Conservation (phyloP, 2,888 invertebrate genomes). For the Cabera pusaria region DNA sequence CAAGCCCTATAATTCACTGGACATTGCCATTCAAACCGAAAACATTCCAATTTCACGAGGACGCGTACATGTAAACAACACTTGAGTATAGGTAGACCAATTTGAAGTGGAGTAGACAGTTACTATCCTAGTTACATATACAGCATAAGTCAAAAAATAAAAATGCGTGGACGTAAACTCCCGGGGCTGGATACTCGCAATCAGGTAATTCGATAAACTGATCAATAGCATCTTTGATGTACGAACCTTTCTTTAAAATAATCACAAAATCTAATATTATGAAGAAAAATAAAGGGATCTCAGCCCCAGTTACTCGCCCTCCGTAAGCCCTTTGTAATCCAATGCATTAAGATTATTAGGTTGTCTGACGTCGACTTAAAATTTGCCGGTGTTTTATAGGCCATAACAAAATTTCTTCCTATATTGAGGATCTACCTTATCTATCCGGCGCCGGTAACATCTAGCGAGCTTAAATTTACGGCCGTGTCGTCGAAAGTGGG, state of each 20-base stretch:
- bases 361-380: constrained; percentile 61
- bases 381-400: constrained; percentile 49
- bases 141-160: not conserved
- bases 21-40: no score
- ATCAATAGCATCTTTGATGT: constrained; percentile 55
- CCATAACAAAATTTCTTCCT: constrained; percentile 21
- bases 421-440: constrained; percentile 13
- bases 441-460: constrained; percentile 11
- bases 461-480: constrained; percentile 4
- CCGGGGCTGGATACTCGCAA: constrained; percentile 30
- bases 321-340: constrained; percentile 65
- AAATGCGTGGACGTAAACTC: constrained; percentile 6
- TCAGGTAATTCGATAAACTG: constrained; percentile 54
- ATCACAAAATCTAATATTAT: constrained; percentile 69
- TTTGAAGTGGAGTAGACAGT: no score
- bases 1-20: no score
- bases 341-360: constrained; percentile 75
- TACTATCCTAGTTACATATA: no score
- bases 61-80: no score
- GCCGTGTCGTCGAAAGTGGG: constrained; percentile 9
- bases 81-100: no score
- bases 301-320: constrained; percentile 45
- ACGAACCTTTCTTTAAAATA: constrained; percentile 59
- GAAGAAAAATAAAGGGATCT: constrained; percentile 60
- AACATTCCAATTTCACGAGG: no score